Conservation (phyloP, 2,113 vertebrate species). For the Phrynocephalus versicolor region DNA sequence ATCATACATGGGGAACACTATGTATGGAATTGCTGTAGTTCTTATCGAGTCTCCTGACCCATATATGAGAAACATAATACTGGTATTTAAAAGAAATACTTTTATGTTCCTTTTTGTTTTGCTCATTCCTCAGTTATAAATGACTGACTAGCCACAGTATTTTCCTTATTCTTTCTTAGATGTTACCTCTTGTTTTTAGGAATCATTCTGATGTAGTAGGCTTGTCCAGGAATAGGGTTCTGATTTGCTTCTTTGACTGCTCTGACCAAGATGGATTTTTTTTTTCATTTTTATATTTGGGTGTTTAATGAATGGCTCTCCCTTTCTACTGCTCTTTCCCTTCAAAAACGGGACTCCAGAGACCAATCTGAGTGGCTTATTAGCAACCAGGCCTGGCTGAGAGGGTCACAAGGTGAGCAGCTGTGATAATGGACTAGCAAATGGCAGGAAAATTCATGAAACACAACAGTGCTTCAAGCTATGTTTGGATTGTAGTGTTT, state of each 20-base stretch:
- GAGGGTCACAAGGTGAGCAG: neutral
- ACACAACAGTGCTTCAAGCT: conserved; percentile 12
- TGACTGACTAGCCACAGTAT: neutral
- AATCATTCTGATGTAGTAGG: rapidly evolving
- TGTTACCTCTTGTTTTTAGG: neutral
- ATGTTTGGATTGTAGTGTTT: neutral
- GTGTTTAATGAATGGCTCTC: neutral
- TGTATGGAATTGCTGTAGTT: no score
- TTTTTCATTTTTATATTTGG: neutral
- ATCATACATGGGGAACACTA: no score
- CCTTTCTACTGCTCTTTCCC: neutral
- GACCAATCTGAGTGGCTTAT: neutral
- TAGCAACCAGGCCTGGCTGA: conserved; percentile 2
- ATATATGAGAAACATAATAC: neutral
- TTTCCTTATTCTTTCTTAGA: neutral
- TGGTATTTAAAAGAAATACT: neutral
- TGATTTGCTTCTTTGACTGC: neutral
- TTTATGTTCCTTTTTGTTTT: neutral
- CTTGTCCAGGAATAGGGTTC: no score
- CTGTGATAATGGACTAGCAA: neutral
- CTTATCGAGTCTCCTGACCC: no score
- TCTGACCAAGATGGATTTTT: neutral
- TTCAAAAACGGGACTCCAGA: neutral
- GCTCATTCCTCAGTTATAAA: rapidly evolving
- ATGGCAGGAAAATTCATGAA: conserved; percentile 15